Conservation (phyloP, 2,797 vertebrate species). For the Pseudocheirus occidentalis region DNA sequence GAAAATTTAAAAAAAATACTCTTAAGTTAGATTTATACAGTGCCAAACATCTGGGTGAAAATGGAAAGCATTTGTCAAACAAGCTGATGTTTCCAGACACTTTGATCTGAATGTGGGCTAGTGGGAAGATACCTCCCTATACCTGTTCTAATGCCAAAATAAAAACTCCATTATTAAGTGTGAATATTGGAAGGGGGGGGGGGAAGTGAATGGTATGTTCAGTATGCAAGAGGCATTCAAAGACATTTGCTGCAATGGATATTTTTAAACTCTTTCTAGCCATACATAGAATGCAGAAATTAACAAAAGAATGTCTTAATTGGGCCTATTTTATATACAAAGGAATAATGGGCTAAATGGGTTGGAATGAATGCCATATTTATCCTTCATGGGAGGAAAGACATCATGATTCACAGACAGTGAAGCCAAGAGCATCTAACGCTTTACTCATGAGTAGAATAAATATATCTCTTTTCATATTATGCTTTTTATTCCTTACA, state of each 20-base stretch:
- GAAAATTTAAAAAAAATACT: slow-evolving; percentile 11
- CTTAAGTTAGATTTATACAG: slow-evolving; percentile 24
- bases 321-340: slow-evolving; percentile 85
- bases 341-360: slow-evolving; percentile 87
- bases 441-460: slow-evolving; percentile 81
- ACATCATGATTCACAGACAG: slow-evolving; percentile 84
- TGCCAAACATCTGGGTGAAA: slow-evolving; percentile 62
- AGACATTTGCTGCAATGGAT: slow-evolving; percentile 81
- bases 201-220: slow-evolving; percentile 65
- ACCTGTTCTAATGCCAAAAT: slow-evolving; percentile 63
- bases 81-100: slow-evolving; percentile 61
- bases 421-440: slow-evolving; percentile 81
- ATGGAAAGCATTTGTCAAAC: slow-evolving; percentile 51
- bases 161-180: slow-evolving; percentile 52
- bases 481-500: slow-evolving; percentile 83
- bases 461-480: slow-evolving; percentile 83
- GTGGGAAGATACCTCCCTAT: slow-evolving; percentile 57
- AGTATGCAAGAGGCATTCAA: slow-evolving; percentile 80
- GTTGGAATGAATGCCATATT: slow-evolving; percentile 86
- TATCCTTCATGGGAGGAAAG: slow-evolving; percentile 85
- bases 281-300: slow-evolving; percentile 84
- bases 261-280: slow-evolving; percentile 86
- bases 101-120: slow-evolving; percentile 67
- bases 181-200: slow-evolving; percentile 48
- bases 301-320: slow-evolving; percentile 86